phyloP scores from a whole-genome alignment of 2,113 vertebrate species.

The Semicossyphus pulcher region DNA sequence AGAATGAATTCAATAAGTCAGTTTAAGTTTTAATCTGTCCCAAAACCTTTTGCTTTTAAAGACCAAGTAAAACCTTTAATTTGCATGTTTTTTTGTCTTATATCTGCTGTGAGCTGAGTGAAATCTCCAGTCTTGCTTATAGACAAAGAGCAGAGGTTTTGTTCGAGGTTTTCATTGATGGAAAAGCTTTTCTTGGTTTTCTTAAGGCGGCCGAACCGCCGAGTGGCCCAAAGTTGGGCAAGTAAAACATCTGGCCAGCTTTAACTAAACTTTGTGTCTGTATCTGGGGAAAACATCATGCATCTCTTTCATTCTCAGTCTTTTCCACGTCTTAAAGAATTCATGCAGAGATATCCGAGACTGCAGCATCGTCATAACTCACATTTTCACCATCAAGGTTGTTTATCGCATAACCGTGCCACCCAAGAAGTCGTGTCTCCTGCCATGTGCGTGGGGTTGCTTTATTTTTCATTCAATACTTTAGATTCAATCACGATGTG shows the following conservation, averaged over 20 bases:
- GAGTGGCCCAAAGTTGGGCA: conserved; percentile 43
- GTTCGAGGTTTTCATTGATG: conserved; percentile 22
- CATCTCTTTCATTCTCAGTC: not conserved
- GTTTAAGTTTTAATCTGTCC: not conserved
- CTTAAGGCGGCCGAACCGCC: conserved; percentile 53
- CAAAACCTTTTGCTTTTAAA: not conserved
- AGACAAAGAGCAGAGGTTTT: conserved; percentile 11
- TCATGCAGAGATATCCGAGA: conserved; percentile 58
- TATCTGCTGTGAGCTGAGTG: conserved; percentile 4
- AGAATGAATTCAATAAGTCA: conserved; percentile 8
- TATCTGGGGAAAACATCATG: conserved; percentile 28
- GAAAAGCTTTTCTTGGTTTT: conserved; percentile 50
- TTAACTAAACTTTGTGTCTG: conserved; percentile 41
- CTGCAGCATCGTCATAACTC: conserved; percentile 43
- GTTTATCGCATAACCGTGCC: conserved; percentile 67
- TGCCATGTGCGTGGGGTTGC: conserved; percentile 48
- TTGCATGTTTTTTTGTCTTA: conserved; percentile 12
- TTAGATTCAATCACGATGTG: conserved; percentile 64
- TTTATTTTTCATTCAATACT: conserved; percentile 68
- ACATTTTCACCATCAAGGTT: conserved; percentile 61
- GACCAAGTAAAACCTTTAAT: conserved; percentile 32
- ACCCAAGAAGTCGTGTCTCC: conserved; percentile 69
- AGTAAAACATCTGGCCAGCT: conserved; percentile 54
- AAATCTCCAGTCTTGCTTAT: conserved; percentile 10
- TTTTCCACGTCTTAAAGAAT: conserved; percentile 16